phyloP scores from a whole-genome alignment of 2,113 vertebrate genomes.

The Delphinus delphis region DNA sequence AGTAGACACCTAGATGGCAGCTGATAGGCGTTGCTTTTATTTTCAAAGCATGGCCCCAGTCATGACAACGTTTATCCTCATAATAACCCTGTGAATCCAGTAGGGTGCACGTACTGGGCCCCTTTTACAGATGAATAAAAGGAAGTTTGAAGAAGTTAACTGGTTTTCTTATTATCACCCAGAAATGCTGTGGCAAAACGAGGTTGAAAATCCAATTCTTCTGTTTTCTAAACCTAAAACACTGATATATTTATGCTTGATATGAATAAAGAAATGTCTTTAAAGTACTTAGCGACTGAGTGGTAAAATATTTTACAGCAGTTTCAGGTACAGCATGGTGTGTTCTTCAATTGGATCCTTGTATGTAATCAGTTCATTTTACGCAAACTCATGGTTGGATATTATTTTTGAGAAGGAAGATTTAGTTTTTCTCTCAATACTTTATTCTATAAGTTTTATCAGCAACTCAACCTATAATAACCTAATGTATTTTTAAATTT shows the following conservation, averaged over 20 bases:
- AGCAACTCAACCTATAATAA: conserved; percentile 36
- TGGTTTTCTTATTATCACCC: not conserved
- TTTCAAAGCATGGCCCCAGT: not conserved
- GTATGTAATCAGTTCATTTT: conserved; percentile 49
- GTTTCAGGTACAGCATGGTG: not conserved
- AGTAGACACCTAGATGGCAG: not conserved
- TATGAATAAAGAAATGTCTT: not conserved
- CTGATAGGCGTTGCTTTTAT: not conserved
- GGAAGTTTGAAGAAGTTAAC: not conserved
- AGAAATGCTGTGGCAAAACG: not conserved
- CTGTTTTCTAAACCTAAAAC: not conserved
- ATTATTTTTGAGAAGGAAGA: conserved; percentile 41
- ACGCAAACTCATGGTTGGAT: not conserved
- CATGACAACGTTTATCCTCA: not conserved
- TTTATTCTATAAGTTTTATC: conserved; percentile 37
- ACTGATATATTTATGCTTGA: not conserved
- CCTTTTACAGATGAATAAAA: not conserved
- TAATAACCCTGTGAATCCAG: not conserved
- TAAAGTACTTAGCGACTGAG: not conserved
- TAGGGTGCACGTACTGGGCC: not conserved
- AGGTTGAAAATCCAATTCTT: conserved; percentile 23
- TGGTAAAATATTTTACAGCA: not conserved
- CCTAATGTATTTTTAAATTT: conserved; percentile 40
- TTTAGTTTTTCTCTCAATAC: conserved; percentile 49
- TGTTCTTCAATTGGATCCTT: conserved; percentile 26